phyloP scores from a whole-genome alignment of 2,888 invertebrate genomes.

The Agriopis leucophaearia region DNA sequence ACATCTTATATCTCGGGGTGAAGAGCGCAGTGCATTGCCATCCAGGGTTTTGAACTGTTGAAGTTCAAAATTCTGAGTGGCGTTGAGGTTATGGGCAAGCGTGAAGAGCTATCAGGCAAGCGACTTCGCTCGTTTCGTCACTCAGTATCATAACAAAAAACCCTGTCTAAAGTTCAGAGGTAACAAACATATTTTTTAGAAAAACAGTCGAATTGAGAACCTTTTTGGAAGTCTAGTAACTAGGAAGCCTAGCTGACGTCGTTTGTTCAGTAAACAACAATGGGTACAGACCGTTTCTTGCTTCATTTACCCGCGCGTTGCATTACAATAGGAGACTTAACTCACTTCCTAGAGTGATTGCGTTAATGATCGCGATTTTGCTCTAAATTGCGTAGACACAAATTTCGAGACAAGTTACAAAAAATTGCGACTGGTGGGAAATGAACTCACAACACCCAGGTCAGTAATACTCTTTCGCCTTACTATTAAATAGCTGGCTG shows the following conservation, averaged over 20 bases:
- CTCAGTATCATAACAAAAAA: too few relatives aligned
- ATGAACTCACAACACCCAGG: background rate
- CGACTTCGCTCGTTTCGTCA: too few relatives aligned
- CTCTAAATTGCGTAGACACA: conserved; percentile 7
- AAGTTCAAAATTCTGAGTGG: too few relatives aligned
- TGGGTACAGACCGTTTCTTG: conserved; percentile 16
- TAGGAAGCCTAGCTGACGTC: conserved; percentile 5
- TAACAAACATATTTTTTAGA: too few relatives aligned
- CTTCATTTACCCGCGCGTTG: conserved; percentile 23
- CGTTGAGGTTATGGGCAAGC: too few relatives aligned
- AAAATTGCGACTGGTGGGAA: background rate
- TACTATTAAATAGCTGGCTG: background rate
- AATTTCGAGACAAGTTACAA: background rate
- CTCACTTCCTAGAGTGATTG: conserved; percentile 18
- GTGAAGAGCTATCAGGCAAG: too few relatives aligned
- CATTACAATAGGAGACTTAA: conserved; percentile 26
- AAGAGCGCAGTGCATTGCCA: too few relatives aligned
- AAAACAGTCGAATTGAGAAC: too few relatives aligned
- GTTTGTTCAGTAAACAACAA: conserved; percentile 9
- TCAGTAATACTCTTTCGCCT: background rate
- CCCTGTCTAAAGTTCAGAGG: too few relatives aligned
- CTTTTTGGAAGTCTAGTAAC: conserved; percentile 5
- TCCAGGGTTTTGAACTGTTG: too few relatives aligned
- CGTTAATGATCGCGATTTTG: conserved; percentile 19
- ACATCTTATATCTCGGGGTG: too few relatives aligned